Evolutionary conservation across 92 coral and sea anemone species (phyloP), one percentile per base, ranked within the genome.

Genomic region (Phenganax marumi): DNA sequence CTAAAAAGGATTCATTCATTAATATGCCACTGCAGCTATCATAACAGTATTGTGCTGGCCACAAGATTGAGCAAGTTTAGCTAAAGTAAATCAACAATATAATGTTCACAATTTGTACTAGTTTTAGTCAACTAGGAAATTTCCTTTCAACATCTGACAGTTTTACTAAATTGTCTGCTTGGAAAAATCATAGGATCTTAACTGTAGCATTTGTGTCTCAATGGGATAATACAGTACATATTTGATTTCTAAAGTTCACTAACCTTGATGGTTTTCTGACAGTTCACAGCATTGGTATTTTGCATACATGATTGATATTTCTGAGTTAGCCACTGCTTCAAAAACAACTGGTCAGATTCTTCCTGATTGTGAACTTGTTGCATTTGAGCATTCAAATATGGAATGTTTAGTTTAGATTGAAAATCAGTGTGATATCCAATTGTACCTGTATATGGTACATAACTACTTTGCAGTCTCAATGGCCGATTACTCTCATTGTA

Each of bases 1-100:
- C 83, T 60, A 61, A 78, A 78, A 78, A 78, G 83, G 83, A 78
- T 78, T 77, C 81, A 78, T 26, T 78, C 26, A 49, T 47, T 14
- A 10, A 50, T 72, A 8, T 19, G 52, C 77, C 55, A 72, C 60
- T 12, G 60, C 39, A 72, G 56, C 63, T 14, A 14, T 56, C n/a
- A 48, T 13, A 21, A 70, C 52, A 43, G 21, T 1, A 16, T 21
- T 52, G 7, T 19, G 10, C 24, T 50, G 33, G 11, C 72, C 73
- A 78, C 73, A 66, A 66, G 72, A 23, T 66, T 25, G 72, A 62
- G 68, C 68, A 62, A 62, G 68, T 66, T 25, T n/a, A 66, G 50
- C 72, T 66, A 66, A 3, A 66, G 72, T n/a, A 66, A 66, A 66
- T 33, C 72, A 66, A 66, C 16, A 66, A 66, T n/a, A 25, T 66